Evolutionary conservation across 2,888 invertebrate genomes (phyloP).

Genomic region (Meliscaeva auricollis): DNA sequence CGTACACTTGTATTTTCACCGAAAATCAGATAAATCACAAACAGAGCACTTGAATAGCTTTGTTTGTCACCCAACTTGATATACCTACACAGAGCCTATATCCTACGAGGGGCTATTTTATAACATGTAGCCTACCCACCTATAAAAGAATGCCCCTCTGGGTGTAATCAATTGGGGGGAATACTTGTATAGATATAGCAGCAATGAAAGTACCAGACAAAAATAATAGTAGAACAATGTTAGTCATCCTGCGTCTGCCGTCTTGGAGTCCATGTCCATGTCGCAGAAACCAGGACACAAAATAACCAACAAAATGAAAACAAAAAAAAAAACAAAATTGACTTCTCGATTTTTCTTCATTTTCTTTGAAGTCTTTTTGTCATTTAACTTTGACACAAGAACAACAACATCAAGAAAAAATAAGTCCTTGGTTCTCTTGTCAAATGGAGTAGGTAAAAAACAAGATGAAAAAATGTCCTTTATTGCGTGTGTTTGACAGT

Average conservation of each 20-base stretch:
- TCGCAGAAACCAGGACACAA: background rate
- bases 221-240: conserved; percentile 17
- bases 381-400: conserved; percentile 27
- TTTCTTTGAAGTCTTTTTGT: conserved; percentile 53
- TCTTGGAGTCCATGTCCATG: conserved; percentile 4
- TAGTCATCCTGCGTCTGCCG: too few relatives aligned
- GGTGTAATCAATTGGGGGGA: conserved; percentile 23
- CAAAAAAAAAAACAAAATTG: conserved; percentile 18
- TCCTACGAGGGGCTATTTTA: background rate
- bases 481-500: conserved; percentile 11
- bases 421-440: conserved; percentile 15
- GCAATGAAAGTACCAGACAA: background rate
- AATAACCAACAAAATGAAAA: conserved; percentile 7
- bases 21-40: conserved; percentile 52
- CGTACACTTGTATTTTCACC: conserved; percentile 24
- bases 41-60: conserved; percentile 44
- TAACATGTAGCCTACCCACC: conserved; percentile 1
- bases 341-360: conserved; percentile 19
- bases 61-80: conserved; percentile 35
- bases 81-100: background rate
- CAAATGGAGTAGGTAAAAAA: background rate
- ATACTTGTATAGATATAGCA: background rate
- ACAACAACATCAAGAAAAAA: background rate
- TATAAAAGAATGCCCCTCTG: conserved; percentile 11
- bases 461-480: background rate